phyloP scores from a whole-genome alignment of 2,888 invertebrate species.

The Synergus umbraculus region DNA sequence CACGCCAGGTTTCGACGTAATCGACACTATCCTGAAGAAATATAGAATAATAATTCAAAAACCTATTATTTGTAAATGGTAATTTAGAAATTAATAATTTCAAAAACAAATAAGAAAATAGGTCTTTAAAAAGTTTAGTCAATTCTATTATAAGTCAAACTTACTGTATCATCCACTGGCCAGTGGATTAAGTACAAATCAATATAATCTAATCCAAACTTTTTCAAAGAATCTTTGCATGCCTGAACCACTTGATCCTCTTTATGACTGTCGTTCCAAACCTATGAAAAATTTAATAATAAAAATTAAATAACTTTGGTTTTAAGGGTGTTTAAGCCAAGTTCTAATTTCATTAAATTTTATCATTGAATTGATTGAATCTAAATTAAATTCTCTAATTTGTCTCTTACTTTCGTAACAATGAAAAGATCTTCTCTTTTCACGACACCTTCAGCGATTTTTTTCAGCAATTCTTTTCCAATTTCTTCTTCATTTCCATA shows the following conservation, averaged over 20 bases:
- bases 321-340: too few relatives aligned
- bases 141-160: background rate
- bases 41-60: conserved; percentile 58
- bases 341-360: too few relatives aligned
- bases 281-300: conserved; percentile 48
- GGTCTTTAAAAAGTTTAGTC: background rate
- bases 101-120: too few relatives aligned
- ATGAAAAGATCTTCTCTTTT: conserved; percentile 76
- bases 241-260: conserved; percentile 57
- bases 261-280: conserved; percentile 83
- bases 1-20: conserved; percentile 85
- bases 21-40: conserved; percentile 76
- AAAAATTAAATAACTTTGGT: too few relatives aligned
- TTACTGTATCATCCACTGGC: conserved; percentile 82
- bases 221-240: conserved; percentile 66
- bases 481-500: conserved; percentile 77
- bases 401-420: conserved; percentile 71
- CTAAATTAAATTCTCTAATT: too few relatives aligned
- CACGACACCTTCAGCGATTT: conserved; percentile 75
- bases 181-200: conserved; percentile 95
- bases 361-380: too few relatives aligned
- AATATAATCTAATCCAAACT: conserved; percentile 83
- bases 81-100: too few relatives aligned
- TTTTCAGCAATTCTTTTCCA: conserved; percentile 75
- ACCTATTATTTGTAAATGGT: conserved; percentile 75